These are phyloP conservation scores for Metopolophium dirhodum DNA, from an alignment of 1,140 invertebrate species.

Conservation along the genomic window DNA sequence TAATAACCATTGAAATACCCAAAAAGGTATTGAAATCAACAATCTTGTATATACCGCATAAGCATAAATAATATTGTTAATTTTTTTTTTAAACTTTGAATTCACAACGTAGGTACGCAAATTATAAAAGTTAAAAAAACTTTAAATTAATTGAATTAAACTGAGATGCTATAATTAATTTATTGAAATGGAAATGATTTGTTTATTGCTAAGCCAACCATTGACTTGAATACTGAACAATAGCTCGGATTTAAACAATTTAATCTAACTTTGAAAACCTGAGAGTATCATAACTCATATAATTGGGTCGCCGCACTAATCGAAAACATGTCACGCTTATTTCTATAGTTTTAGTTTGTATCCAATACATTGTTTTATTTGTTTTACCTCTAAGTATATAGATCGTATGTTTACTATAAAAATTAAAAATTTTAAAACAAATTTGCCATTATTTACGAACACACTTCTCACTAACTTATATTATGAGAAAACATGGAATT, in stretches of 20 bases:
- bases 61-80: background rate
- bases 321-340: background rate
- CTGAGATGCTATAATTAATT: background rate
- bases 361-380: background rate
- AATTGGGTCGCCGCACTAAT: background rate
- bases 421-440: background rate
- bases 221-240: no score
- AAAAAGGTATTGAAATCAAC: no score
- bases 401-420: background rate
- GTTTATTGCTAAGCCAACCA: background rate
- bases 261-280: background rate
- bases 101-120: background rate
- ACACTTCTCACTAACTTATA: background rate
- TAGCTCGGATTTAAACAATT: background rate
- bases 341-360: background rate
- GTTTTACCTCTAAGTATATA: background rate
- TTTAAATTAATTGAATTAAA: background rate
- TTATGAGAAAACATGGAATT: no score
- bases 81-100: background rate
- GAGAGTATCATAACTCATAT: background rate
- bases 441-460: background rate
- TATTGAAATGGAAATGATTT: background rate
- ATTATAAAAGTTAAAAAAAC: background rate
- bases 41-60: background rate
- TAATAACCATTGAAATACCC: no score